phyloP scores from a whole-genome alignment of 2,113 vertebrate genomes.

The Eptesicus fuscus region DNA sequence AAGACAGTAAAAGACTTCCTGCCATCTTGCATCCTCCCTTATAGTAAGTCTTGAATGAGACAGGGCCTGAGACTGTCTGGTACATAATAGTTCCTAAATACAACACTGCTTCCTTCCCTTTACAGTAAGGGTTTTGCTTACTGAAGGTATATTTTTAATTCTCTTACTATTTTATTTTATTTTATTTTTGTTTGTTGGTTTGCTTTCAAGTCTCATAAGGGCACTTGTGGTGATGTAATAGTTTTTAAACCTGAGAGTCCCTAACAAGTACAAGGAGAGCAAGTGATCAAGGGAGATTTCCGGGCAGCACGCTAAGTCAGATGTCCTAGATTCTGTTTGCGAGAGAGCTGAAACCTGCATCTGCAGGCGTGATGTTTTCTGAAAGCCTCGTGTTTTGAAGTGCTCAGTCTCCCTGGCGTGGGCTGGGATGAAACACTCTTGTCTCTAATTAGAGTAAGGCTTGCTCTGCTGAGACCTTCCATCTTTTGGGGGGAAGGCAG shows the following conservation, averaged over 20 bases:
- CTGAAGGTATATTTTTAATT: neutral
- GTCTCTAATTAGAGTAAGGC: neutral
- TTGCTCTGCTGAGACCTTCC: neutral
- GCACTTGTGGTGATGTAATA: neutral
- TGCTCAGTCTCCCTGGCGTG: neutral
- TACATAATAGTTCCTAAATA: too few relatives aligned
- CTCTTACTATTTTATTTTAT: neutral
- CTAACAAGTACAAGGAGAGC: neutral
- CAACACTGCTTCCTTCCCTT: neutral
- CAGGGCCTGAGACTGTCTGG: too few relatives aligned
- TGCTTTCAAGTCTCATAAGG: slow-evolving; percentile 14
- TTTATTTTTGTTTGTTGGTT: neutral
- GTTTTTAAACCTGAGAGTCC: neutral
- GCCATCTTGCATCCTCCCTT: neutral
- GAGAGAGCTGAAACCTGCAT: neutral
- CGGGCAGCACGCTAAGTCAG: neutral
- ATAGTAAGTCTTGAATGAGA: neutral
- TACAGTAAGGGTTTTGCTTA: neutral
- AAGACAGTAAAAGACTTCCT: neutral
- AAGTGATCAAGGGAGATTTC: slow-evolving; percentile 17
- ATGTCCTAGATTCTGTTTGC: neutral
- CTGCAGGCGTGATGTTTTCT: neutral
- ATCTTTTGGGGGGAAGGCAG: neutral
- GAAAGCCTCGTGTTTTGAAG: slow-evolving; percentile 42
- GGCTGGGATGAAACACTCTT: neutral